Evolutionary conservation across 2,797 vertebrate species (phyloP).

Genomic region (Neomorphus geoffroyi): DNA sequence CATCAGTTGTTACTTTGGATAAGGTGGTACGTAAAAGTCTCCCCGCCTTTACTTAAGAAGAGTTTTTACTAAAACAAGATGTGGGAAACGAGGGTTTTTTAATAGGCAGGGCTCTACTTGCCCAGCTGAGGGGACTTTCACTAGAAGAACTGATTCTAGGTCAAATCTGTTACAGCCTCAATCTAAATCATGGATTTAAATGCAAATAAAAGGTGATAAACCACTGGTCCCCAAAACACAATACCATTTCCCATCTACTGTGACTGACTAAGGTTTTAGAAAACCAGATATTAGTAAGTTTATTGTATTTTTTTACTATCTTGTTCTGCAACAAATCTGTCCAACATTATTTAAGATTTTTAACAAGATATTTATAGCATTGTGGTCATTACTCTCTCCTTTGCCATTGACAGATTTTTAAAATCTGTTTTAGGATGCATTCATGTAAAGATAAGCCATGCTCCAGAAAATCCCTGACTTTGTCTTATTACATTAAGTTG

Average conservation of each 20-base stretch:
- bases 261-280: neutral
- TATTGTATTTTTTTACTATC: neutral
- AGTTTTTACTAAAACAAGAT: neutral
- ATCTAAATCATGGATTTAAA: neutral
- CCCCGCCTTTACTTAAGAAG: neutral
- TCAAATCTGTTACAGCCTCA: neutral
- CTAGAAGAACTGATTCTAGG: neutral
- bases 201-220: neutral
- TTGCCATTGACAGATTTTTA: neutral
- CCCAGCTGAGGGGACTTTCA: neutral
- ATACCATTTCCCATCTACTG: neutral
- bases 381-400: neutral
- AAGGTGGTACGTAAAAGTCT: too few relatives aligned
- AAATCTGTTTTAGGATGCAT: neutral
- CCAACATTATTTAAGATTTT: neutral
- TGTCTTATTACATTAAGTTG: neutral
- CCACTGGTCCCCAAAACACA: neutral
- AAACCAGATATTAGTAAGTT: neutral
- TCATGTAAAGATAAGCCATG: neutral
- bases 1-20: too few relatives aligned
- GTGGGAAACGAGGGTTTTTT: neutral
- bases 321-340: neutral
- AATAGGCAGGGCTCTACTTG: neutral
- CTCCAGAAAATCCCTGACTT: neutral
- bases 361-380: neutral